Conservation (phyloP, 2,888 invertebrate genomes). For the Acanthosepion esculentum region DNA sequence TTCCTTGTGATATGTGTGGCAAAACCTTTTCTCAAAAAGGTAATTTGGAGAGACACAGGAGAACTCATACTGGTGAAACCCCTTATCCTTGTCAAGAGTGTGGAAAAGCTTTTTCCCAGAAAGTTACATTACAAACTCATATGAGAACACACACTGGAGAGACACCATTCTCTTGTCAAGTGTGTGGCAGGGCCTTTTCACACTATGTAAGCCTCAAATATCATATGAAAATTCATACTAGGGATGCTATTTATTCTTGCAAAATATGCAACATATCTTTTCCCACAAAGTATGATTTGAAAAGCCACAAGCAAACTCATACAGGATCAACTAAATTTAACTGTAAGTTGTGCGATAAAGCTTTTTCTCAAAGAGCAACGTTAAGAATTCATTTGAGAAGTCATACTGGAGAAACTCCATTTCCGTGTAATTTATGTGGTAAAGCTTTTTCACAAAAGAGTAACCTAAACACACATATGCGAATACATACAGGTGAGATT, state of each 20-base stretch:
- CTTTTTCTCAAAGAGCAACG: neutral
- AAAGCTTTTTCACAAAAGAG: neutral
- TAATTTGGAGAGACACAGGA: neutral
- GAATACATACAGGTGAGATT: neutral
- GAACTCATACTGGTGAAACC: neutral
- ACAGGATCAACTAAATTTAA: neutral
- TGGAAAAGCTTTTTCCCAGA: neutral
- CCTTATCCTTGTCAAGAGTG: neutral
- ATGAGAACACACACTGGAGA: neutral
- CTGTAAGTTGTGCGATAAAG: neutral
- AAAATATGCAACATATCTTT: neutral
- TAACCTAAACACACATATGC: neutral
- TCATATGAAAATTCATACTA: neutral
- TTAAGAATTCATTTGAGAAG: neutral
- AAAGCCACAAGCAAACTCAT: neutral
- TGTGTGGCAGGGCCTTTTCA: neutral
- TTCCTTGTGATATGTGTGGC: neutral
- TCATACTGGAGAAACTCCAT: conserved; percentile 17
- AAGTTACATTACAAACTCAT: conserved; percentile 11
- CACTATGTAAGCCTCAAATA: neutral
- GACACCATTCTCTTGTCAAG: neutral
- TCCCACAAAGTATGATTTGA: neutral
- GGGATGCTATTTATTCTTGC: neutral
- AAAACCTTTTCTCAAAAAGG: neutral
- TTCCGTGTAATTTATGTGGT: neutral